Conservation (phyloP, 2,888 invertebrate species). For the Alitta virens region DNA sequence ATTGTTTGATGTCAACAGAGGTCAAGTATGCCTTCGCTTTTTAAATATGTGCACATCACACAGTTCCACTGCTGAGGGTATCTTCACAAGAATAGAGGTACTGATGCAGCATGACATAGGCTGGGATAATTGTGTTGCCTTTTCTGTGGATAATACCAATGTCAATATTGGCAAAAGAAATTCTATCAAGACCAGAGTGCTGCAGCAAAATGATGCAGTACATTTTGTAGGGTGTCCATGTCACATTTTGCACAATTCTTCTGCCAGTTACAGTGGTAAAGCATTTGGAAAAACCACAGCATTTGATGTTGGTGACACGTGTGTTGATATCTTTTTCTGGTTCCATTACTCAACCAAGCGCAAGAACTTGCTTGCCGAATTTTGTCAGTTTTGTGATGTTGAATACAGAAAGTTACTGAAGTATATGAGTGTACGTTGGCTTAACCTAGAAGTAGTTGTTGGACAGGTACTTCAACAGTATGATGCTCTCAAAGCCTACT, state of each 20-base stretch:
- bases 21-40: too few species aligned
- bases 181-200: too few species aligned
- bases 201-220: background rate
- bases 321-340: conserved; percentile 1
- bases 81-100: too few species aligned
- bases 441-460: background rate
- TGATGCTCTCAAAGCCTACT: background rate
- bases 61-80: too few species aligned
- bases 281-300: background rate
- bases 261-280: too few species aligned
- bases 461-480: background rate
- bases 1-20: conserved; percentile 18
- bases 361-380: background rate
- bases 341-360: background rate
- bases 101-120: too few species aligned
- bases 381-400: background rate
- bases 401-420: background rate
- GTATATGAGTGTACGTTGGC: conserved; percentile 1
- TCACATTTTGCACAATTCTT: background rate
- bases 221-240: conserved; percentile 2
- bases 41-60: too few species aligned
- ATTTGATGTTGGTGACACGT: background rate
- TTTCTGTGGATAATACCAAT: too few species aligned
- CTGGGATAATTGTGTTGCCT: too few species aligned
- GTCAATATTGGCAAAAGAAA: too few species aligned